Evolutionary conservation across 2,113 vertebrate genomes (phyloP), one percentile per base, ranked within the genome.

Genomic region (Vanacampus margaritifer): DNA sequence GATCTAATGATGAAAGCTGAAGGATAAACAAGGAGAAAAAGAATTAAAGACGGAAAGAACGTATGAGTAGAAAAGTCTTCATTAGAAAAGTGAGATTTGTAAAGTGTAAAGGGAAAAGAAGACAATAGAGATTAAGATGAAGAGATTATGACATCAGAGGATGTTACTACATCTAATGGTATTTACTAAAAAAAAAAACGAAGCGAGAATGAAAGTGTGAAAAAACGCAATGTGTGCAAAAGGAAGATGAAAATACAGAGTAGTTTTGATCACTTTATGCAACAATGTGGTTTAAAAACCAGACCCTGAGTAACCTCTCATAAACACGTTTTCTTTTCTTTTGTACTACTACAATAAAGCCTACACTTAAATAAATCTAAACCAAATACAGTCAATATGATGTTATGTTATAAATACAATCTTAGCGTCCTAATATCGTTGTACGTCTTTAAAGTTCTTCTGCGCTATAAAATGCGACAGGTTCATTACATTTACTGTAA

Each of bases 61-160:
- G 43, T 45, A 45, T 39, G 13, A 36, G 4, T 53, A 1, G 56
- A 35, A 63, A 62, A 53, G 17, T 43, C 35, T 56, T 41, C 21
- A 19, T 37, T 16, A 37, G 14, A 23, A 57, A 73, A 45, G 3
- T 17, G 26, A 12, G 14, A 26, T 12, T 1, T 39, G 2, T 74
- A 45, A 10, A 17, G 46, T 61, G 65, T 74, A 60, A 48, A 32
- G 23, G 23, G 12, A 3, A 43, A 41, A 59, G 69, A 39, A 64
- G 65, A 57, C 54, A 41, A 68, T 54, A 54, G 46, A 77, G 83
- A 82, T 86, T 82, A 78, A 69, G 11, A 65, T 85, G 61, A 85
- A 68, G 67, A 70, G 85, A 88, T 87, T 83, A 88, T 84, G 67
- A 76, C 21, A 36, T 84, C 76, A 73, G n/a, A 24, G 51, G 39